Conservation (phyloP, 2,888 invertebrate genomes). For the Phaedon cochleariae region DNA sequence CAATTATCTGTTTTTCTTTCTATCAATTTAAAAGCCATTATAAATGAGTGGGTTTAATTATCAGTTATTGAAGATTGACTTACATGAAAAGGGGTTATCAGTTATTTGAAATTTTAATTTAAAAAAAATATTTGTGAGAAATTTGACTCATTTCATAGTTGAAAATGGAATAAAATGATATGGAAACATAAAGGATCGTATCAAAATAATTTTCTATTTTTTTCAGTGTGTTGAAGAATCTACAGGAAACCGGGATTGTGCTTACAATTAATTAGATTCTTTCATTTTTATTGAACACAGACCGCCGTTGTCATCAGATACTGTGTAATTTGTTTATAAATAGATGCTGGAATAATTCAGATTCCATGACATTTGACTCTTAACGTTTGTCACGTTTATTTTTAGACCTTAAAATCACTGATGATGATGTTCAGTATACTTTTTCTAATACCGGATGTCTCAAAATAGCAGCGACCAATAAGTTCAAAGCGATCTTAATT, state of each 20-base stretch:
- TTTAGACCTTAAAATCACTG: constrained; percentile 31
- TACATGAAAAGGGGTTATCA: neutral
- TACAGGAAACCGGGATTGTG: too few relatives aligned
- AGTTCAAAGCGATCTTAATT: too few relatives aligned
- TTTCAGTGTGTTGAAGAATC: too few relatives aligned
- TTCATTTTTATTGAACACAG: neutral
- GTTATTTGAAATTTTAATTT: too few relatives aligned
- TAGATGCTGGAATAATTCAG: constrained; percentile 41
- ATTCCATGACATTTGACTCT: constrained; percentile 47
- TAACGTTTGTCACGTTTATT: constrained; percentile 36
- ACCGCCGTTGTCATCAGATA: neutral
- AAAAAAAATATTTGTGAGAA: too few relatives aligned
- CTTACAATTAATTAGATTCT: too few relatives aligned
- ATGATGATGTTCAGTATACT: neutral
- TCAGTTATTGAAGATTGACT: neutral
- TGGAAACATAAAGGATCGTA: too few relatives aligned
- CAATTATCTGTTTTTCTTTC: neutral
- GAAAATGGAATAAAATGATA: too few relatives aligned
- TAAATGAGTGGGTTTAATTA: neutral
- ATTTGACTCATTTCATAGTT: neutral
- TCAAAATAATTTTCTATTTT: too few relatives aligned
- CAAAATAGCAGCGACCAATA: neutral
- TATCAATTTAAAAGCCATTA: neutral
- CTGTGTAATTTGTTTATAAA: constrained; percentile 41
- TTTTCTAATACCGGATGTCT: neutral